Base-by-base conservation (phyloP, 2,113 vertebrate species). In the Etheostoma cragini region DNA sequence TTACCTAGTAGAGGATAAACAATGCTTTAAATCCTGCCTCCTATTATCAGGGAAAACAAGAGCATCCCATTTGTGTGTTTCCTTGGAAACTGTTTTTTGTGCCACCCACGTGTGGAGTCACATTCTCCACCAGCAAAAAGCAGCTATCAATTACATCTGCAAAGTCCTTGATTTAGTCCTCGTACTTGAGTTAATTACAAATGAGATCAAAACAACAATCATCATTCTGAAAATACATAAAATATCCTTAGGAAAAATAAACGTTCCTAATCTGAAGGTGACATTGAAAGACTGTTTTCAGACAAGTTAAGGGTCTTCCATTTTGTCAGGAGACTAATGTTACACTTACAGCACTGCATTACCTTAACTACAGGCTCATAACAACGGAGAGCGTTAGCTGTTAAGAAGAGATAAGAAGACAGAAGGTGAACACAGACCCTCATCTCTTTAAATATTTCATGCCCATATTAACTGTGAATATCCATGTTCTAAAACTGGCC, bases 61-160 rank as follows among this genome's bases (percentile, higher is more conserved):
- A 53, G 16, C 21, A 83, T 80, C 65, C 53, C 22, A 73, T 87
- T 87, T 79, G 52, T 89, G 89, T 82, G 90, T 93, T 93, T 86
- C 92, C 92, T 91, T 90, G 90, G 90, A 89, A 90, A 94, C 88
- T 1, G 52, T 47, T 49, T 66, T 49, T 57, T 16, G 78, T 70
- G 33, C 80, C 87, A 79, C 87, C 90, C 87, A 90, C 83, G 73
- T 49, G 13, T 78, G 65, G 35, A 74, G 30, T 56, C 42, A 46
- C 22, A 35, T 58, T 84, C 56, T 65, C 56, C 65, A 70, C 70
- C 73, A 76, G 49, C 17, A 64, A 63, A 38, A 63, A 26, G 50
- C n/a, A 56, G 60, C 63, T 74, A 72, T 65, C 60, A 78, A 72
- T 62, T 63, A 65, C 26, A 75, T 61, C 54, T 73, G 72, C 38